These are phyloP conservation scores for Brenthis daphne DNA, from an alignment of 2,888 invertebrate genomes.

Conservation along the genomic window DNA sequence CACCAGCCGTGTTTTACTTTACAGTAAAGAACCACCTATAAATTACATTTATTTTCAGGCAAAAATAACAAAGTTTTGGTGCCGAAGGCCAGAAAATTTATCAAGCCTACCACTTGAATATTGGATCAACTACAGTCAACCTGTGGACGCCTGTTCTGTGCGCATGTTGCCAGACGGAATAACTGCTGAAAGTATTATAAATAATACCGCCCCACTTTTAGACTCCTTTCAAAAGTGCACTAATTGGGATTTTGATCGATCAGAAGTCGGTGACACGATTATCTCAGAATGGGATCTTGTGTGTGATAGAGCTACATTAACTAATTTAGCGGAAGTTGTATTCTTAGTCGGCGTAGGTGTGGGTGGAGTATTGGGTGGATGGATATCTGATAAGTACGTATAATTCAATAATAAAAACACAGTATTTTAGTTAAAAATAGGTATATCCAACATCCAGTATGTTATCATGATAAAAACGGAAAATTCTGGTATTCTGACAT, in stretches of 20 bases:
- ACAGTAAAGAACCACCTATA: neutral
- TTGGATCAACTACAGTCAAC: constrained; percentile 87
- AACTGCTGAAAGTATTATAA: constrained; percentile 65
- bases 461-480: too few species aligned
- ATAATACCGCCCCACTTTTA: constrained; percentile 64
- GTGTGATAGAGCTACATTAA: constrained; percentile 86
- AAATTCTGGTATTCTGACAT: too few species aligned
- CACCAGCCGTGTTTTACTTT: too few species aligned
- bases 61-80: constrained; percentile 86
- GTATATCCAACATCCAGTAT: too few species aligned
- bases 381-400: constrained; percentile 86
- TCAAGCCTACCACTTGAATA: constrained; percentile 74
- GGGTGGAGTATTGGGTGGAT: constrained; percentile 90
- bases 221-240: constrained; percentile 76
- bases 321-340: constrained; percentile 88
- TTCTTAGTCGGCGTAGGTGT: constrained; percentile 89
- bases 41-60: constrained; percentile 68
- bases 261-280: constrained; percentile 84
- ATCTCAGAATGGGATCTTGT: constrained; percentile 90
- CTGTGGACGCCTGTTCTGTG: constrained; percentile 82
- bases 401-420: constrained; percentile 1
- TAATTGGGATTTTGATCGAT: constrained; percentile 84
- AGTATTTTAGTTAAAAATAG: neutral
- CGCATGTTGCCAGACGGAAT: constrained; percentile 66
- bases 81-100: constrained; percentile 83